These are phyloP conservation scores for Lepidurus apus DNA, from an alignment of 1,140 invertebrate genomes.

Conservation along the genomic window DNA sequence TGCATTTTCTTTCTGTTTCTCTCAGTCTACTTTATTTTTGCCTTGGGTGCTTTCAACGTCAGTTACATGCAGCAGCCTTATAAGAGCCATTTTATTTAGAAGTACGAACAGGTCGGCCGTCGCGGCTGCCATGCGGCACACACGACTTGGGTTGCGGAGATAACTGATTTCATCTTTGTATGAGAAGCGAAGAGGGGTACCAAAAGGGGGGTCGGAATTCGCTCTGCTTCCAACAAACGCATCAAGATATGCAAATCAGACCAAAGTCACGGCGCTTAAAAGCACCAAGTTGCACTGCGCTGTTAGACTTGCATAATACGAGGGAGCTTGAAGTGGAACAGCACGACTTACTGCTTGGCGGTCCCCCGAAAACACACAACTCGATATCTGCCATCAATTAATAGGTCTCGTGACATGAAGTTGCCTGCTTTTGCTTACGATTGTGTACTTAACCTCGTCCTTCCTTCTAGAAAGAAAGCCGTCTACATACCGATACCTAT, in stretches of 20 bases:
- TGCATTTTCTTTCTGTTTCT: not conserved
- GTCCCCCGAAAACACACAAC: not conserved
- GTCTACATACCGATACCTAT: too few species aligned
- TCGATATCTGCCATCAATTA: not conserved
- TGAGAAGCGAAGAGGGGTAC: not conserved
- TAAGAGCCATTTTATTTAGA: not conserved
- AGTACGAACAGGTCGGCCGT: not conserved
- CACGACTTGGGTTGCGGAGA: not conserved
- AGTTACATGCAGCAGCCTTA: not conserved
- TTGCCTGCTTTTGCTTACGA: not conserved
- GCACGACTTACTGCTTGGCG: not conserved
- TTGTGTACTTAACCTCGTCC: not conserved
- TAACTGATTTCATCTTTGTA: constrained; percentile 6
- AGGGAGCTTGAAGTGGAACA: not conserved
- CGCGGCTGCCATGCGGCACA: constrained; percentile 7
- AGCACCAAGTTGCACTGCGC: not conserved
- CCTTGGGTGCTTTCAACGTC: not conserved
- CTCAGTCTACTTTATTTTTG: not conserved
- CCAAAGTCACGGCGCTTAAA: constrained; percentile 1
- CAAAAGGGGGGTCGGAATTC: not conserved
- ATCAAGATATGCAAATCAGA: constrained; percentile 15
- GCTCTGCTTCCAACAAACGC: not conserved
- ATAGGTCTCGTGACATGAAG: constrained; percentile 5
- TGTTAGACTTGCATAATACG: not conserved
- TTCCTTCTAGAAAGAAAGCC: not conserved